Evolutionary conservation across 2,797 vertebrate genomes (phyloP), one percentile per base, ranked within the genome.

Genomic region (Hippocampus kuda): DNA sequence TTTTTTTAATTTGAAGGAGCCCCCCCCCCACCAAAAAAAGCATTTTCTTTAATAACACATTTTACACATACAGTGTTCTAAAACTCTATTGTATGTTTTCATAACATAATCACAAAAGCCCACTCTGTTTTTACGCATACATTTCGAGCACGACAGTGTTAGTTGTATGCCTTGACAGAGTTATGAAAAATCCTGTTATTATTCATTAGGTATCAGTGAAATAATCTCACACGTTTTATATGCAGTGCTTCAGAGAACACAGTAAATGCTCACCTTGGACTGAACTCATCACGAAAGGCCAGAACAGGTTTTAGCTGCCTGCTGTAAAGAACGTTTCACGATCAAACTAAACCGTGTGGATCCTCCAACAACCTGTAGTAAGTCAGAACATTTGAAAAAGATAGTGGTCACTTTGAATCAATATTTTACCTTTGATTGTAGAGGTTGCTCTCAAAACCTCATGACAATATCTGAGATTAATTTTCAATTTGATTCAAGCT

Each of bases 221-320:
- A 20, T 26, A 48, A 26, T 27, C 24, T 7, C 24, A 60, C 57
- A 60, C 26, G 13, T 2, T 16, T 49, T 72, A 11, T 54, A 48
- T 16, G 49, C 57, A 16, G 26, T 30, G 6, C 57, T 18, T 30
- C 16, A 57, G 2, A 68, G 69, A 9, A 67, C 57, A 51, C 41
- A 49, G 56, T 56, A 71, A 67, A 57, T 64, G 22, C 53, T 27
- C 5, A 4, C 22, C 16, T 60, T 18, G 1, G 51, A 54, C 27
- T 18, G 67, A 44, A 42, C 44, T 41, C 60, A 42, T 61, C 63
- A 70, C 67, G 48, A 51, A 73, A 68, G 20, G 27, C 16, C 53
- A 44, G 66, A 64, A 63, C 57, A 61, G 22, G 18, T 69, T 49
- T 30, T 46, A 48, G 62, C n/a, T 44, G 41, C 54, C n/a, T 48